Evolutionary conservation across 2,888 invertebrate genomes (phyloP).

Genomic region (Andrena haemorrhoa): DNA sequence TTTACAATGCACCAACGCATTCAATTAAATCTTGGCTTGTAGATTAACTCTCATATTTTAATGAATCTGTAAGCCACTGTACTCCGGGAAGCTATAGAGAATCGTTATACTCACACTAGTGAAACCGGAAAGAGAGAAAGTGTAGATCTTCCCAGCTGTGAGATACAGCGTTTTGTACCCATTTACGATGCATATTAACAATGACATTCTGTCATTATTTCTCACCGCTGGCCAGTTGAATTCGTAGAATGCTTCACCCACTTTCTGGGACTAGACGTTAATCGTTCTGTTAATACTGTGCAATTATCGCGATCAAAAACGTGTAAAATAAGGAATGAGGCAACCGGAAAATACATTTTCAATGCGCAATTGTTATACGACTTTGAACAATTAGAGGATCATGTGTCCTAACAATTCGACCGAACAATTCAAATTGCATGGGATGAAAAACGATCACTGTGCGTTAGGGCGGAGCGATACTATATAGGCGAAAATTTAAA

Average conservation of each 20-base stretch:
- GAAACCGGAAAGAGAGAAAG: conserved; percentile 22
- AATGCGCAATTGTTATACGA: no score
- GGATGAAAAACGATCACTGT: no score
- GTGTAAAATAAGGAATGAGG: no score
- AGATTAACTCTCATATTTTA: no score
- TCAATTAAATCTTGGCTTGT: background rate
- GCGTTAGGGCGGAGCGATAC: no score
- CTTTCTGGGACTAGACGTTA: conserved; percentile 84
- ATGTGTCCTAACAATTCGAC: no score
- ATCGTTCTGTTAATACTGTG: background rate
- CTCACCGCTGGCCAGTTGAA: conserved; percentile 75
- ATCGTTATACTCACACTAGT: background rate
- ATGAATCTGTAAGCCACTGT: no score
- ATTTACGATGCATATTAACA: conserved; percentile 1
- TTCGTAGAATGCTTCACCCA: conserved; percentile 86
- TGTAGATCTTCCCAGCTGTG: conserved; percentile 9
- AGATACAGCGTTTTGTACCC: background rate
- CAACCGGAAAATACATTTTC: no score
- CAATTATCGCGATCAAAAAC: no score
- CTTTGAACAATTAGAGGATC: no score
- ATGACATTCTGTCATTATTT: background rate
- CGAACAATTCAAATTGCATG: no score
- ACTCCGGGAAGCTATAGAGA: background rate
- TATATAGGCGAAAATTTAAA: no score
- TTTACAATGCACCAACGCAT: background rate